Evolutionary conservation across 2,113 vertebrate genomes (phyloP), one percentile per base, ranked within the genome.

Genomic region (Mobula birostris): DNA sequence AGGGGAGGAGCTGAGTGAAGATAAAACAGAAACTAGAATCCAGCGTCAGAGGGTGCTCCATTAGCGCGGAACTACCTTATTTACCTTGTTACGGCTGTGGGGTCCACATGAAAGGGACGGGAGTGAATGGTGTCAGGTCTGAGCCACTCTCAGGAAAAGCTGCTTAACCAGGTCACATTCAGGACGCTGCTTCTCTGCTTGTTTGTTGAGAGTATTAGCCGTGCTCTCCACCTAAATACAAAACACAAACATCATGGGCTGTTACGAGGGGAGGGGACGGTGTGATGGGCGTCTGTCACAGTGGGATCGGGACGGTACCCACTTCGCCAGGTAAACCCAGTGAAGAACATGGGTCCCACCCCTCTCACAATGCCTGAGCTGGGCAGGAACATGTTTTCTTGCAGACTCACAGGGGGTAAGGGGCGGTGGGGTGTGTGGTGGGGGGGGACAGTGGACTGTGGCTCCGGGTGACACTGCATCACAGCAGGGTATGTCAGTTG

Each of bases 191-290:
- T 61, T 87, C 56, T 63, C 56, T 87, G 56, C 83, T 87, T 87
- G 83, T 87, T 87, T 87, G 56, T 87, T 87, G 83, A 87, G 56
- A 29, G 83, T 27, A 87, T 87, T 87, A 87, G 56, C 83, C 58
- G 83, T 29, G 83, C 27, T 87, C 83, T 87, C 58, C 83, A 15
- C 83, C 83, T 87, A 87, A 87, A 87, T 87, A 87, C 83, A 87
- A 87, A 87, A 87, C 56, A 87, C 83, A 87, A 87, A 87, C 83
- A 87, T 1, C 83, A 4, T 56, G 6, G 56, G 48, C 56, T 61
- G 24, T 87, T 29, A 56, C 83, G 7, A 24, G 9, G 56, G 29
- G 56, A 48, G 48, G 48, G 56, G 15, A 0, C 24, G 61, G 56
- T 12, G 27, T 63, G 83, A 87, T n/a, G 56, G 83, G 61, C 83